Percentiles rank a stretch among this genome's conserved stretches.
phyloP scores from a whole-genome alignment of 92 coral and sea anemone genomes.

The Metridium senile region DNA sequence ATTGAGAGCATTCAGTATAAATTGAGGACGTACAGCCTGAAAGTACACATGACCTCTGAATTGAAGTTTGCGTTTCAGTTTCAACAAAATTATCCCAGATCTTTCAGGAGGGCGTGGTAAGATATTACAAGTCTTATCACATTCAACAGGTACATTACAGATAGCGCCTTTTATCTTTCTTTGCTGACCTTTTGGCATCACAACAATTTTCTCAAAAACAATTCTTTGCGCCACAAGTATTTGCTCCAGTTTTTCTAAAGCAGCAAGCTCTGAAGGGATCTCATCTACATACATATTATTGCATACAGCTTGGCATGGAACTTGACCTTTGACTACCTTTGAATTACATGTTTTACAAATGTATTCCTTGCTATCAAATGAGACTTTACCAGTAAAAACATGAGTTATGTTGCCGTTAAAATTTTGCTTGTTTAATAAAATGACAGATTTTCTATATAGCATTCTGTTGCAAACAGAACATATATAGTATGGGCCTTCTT shows the following conservation, averaged over 20 bases:
- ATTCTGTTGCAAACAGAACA: slow-evolving; percentile 30
- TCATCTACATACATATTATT: slow-evolving; percentile 54
- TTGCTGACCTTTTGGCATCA: slow-evolving; percentile 66
- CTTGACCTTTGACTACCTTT: slow-evolving; percentile 33
- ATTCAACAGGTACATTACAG: slow-evolving; percentile 71
- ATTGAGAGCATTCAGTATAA: slow-evolving; percentile 35
- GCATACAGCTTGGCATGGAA: slow-evolving; percentile 55
- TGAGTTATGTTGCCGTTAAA: not conserved
- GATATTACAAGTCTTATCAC: slow-evolving; percentile 52
- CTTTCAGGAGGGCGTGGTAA: slow-evolving; percentile 66
- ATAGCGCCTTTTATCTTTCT: slow-evolving; percentile 62
- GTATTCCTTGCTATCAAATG: slow-evolving; percentile 22
- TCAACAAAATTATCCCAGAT: slow-evolving; percentile 54
- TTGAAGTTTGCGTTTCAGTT: slow-evolving; percentile 53
- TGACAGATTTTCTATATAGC: slow-evolving; percentile 34
- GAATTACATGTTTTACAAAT: slow-evolving; percentile 57
- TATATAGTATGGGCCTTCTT: slow-evolving; percentile 42
- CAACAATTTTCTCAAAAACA: slow-evolving; percentile 27
- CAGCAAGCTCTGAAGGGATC: slow-evolving; percentile 32
- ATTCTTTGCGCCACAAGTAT: slow-evolving; percentile 30
- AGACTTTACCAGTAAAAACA: slow-evolving; percentile 26
- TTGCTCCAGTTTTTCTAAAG: slow-evolving; percentile 19
- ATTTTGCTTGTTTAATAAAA: slow-evolving; percentile 20
- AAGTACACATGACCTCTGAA: slow-evolving; percentile 69
- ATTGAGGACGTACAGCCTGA: slow-evolving; percentile 60